Evolutionary conservation across 2,888 invertebrate genomes (phyloP), one percentile per base, ranked within the genome.

Genomic region (Mythimna lalbum): DNA sequence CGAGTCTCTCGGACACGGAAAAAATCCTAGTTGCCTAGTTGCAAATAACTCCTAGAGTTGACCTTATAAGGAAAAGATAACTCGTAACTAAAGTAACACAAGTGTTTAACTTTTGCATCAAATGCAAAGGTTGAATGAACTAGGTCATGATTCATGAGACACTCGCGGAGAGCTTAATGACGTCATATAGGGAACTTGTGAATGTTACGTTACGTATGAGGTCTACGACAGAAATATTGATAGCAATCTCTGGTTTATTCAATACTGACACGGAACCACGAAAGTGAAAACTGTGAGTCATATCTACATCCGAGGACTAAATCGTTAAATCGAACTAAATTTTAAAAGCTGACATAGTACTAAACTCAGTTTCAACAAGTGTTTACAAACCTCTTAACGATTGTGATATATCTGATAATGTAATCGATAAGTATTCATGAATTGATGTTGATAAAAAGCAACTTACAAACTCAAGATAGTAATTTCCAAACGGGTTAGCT

Each of bases 61-160:
- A 55, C 10, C n/a, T 66, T 39, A 33, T 27, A 50, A 61, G 50
- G 36, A 68, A 63, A 68, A 47, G 31, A 72, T 61, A 59, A 12
- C 4, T 7, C 23, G 4, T 47, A 79, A 55, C 12, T 63, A 66
- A 47, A 60, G 4, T 57, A 63, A 36, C 23, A 59, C 19, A 71
- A 71, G 50, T 62, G 67, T 64, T 55, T 56, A 65, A 31, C n/a
- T 62, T 76, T 65, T 49, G 55, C 53, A 65, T 72, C 68, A 49
- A 65, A 68, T 47, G 52, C 59, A 64, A 64, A 47, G 49, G 80
- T 68, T 80, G 66, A 79, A 80, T 61, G 73, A 76, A 80, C 80
- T 80, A 69, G 79, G 80, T 80, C 79, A 79, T 76, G 79, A 80
- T 76, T 76, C 77, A 79, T 36, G 77, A 72, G 63, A 79, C 60